A percentile compares a stretch with the other conserved stretches of the same genome.
These are phyloP conservation scores for Erpobdella octoculata DNA, from an alignment of 2,888 invertebrate species.

Conservation along the genomic window DNA sequence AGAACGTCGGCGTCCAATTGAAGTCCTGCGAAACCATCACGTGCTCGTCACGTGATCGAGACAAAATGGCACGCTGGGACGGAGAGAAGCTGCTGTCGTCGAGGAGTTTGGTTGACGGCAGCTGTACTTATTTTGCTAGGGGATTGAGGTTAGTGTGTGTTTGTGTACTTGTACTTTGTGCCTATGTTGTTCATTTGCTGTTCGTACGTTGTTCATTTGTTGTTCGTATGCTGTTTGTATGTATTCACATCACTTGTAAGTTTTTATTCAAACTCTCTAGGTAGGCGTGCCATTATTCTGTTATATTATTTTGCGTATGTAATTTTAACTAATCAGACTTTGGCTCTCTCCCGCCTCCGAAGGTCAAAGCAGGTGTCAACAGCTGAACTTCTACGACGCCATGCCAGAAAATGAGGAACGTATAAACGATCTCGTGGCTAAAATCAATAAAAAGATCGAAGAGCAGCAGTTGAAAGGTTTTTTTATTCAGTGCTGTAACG, in stretches of 20 bases:
- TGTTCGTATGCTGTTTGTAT: neutral
- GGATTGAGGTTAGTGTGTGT: slow-evolving; percentile 29
- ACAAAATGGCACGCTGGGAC: slow-evolving; percentile 14
- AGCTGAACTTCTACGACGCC: slow-evolving; percentile 2
- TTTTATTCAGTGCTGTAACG: neutral
- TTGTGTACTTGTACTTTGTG: neutral
- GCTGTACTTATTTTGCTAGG: slow-evolving; percentile 25
- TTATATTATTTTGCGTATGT: neutral
- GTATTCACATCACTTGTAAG: neutral
- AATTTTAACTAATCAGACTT: neutral
- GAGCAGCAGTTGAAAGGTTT: slow-evolving; percentile 26
- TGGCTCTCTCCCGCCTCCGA: neutral
- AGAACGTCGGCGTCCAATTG: slow-evolving; percentile 25
- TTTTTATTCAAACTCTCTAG: neutral
- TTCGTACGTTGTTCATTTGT: neutral
- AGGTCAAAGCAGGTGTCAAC: neutral
- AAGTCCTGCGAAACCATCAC: slow-evolving; percentile 33
- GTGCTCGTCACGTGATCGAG: slow-evolving; percentile 26
- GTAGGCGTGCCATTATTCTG: neutral
- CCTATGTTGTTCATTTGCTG: neutral
- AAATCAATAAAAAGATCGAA: slow-evolving; percentile 21
- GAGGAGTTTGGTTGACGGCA: slow-evolving; percentile 17
- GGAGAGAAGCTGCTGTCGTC: slow-evolving; percentile 22
- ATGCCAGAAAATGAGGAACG: slow-evolving; percentile 16
- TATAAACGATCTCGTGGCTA: slow-evolving; percentile 21